phyloP scores from a whole-genome alignment of 2,888 invertebrate species.

The Candidula unifasciata region DNA sequence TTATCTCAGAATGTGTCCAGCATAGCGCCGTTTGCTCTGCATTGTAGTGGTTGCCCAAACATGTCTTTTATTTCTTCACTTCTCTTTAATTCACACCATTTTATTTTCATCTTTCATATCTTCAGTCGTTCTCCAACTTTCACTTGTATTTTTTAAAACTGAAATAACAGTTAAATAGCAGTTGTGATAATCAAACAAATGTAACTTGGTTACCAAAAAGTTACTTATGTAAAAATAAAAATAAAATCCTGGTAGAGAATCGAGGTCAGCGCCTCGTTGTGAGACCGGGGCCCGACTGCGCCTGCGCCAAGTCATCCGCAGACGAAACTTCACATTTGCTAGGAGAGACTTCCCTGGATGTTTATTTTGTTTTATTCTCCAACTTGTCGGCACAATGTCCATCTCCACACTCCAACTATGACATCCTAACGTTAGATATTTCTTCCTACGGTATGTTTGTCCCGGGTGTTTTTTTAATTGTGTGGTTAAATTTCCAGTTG shows the following conservation, averaged over 20 bases:
- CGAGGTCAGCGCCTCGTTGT: slow-evolving; percentile 46
- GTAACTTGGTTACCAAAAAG: no score
- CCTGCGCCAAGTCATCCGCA: slow-evolving; percentile 39
- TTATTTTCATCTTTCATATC: no score
- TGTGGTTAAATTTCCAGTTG: neutral
- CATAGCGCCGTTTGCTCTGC: no score
- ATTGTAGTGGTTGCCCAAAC: no score
- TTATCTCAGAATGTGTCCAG: no score
- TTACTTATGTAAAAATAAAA: neutral
- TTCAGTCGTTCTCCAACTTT: no score
- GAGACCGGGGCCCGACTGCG: slow-evolving; percentile 45
- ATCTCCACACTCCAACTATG: slow-evolving; percentile 15
- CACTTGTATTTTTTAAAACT: no score
- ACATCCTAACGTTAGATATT: slow-evolving; percentile 2
- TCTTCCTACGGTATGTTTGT: slow-evolving; percentile 16
- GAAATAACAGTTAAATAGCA: no score
- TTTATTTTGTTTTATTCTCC: slow-evolving; percentile 30
- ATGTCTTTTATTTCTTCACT: no score
- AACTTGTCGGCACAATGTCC: slow-evolving; percentile 4
- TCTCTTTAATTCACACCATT: no score
- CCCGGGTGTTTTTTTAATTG: neutral
- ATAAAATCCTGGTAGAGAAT: slow-evolving; percentile 21
- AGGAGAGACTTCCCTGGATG: slow-evolving; percentile 31
- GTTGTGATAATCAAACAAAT: no score
- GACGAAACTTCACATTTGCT: slow-evolving; percentile 28